Base-by-base conservation (phyloP, 2,888 invertebrate species). In the Argyra leucocephala region DNA sequence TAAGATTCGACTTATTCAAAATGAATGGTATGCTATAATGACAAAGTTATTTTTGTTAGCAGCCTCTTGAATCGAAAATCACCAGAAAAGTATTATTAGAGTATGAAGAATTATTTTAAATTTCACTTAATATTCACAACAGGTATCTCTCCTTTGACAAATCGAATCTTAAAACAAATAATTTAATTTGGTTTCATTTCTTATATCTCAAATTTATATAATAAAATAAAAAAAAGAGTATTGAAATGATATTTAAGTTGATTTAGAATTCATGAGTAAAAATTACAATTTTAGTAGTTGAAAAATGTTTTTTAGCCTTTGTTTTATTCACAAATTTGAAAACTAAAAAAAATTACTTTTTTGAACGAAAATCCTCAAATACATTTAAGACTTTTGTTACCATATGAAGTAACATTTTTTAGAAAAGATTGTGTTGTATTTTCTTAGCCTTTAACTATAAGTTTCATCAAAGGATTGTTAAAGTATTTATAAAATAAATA, bases 121-220 rank as follows among this genome's bases (percentile, higher is more conserved):
- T 48, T 24, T 66, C 67, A 68, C 67, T 70, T 69, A 69, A 68
- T 69, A 70, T 70, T 70, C 70, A 66, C 48, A 63, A 60, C 68
- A 66, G 63, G 69, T 67, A 61, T 64, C 67, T 69, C 69, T 66
- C 69, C 69, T 68, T 69, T 70, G 70, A 70, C 70, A 70, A 70
- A 70, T 70, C 67, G 70, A 70, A 70, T 70, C 70, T 70, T 70
- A 69, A 37, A 69, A 66, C 66, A 68, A 69, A 68, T 69, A 70
- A 70, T 70, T 69, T 68, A 69, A 70, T 70, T 70, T 70, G 48
- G 48, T 48, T 48, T 18, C 48, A 48, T 48, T 48, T 48, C n/a
- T 31, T 66, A 31, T 7, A 6, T 37, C 18, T 3, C 48, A 48
- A n/a, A 18, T 18, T 18, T 12, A 48, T 48, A 48, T n/a, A 18